These are phyloP conservation scores for Potamilus streckersoni DNA, from an alignment of 1,140 invertebrate genomes.

Conservation along the genomic window DNA sequence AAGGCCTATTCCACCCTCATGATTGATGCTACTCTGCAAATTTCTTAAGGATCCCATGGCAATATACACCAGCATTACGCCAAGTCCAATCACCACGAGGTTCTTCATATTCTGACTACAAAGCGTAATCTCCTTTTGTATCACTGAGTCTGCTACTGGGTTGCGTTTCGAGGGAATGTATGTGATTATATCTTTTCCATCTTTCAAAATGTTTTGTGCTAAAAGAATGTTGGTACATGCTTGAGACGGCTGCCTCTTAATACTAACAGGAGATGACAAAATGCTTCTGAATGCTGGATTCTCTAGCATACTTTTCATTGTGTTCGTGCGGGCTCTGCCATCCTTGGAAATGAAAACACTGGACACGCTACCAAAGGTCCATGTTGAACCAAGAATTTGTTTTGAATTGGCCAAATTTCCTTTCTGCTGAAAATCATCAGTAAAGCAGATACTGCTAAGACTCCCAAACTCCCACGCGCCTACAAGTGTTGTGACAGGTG, in stretches of 20 bases:
- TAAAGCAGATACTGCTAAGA: constrained; percentile 20
- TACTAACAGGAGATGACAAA: constrained; percentile 6
- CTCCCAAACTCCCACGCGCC: constrained; percentile 34
- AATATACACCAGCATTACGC: constrained; percentile 44
- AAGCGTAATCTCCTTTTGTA: not conserved
- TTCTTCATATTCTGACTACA: constrained; percentile 36
- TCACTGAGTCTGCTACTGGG: not conserved
- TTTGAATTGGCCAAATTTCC: not conserved
- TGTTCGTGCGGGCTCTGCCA: not conserved
- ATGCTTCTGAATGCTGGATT: constrained; percentile 7
- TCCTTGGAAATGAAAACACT: not conserved
- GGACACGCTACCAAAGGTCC: not conserved
- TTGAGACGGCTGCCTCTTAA: not conserved
- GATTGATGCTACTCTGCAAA: constrained; percentile 60
- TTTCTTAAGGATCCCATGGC: constrained; percentile 51
- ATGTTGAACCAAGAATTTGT: not conserved
- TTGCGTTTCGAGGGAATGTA: not conserved
- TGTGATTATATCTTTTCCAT: not conserved
- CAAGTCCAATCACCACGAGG: constrained; percentile 36
- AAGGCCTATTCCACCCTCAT: constrained; percentile 46
- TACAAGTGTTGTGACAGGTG: not conserved
- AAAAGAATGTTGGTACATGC: not conserved
- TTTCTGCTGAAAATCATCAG: not conserved
- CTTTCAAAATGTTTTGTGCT: not conserved
- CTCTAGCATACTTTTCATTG: not conserved